Evolutionary conservation across 92 coral and sea anemone genomes (phyloP).

Genomic region (Parazoanthus swiftii): DNA sequence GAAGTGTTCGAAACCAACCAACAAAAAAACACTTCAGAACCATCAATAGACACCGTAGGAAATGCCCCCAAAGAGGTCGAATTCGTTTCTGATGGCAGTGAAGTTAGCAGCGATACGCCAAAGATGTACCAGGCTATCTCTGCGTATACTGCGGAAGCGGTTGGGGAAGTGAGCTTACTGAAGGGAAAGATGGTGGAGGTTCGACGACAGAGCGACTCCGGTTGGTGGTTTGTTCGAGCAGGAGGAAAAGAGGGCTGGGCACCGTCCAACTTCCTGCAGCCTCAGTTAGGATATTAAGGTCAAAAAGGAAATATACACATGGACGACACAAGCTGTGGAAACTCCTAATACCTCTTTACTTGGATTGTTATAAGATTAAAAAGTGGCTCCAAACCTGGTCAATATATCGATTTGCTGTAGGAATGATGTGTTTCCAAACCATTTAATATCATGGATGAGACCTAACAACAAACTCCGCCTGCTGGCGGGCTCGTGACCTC

Average conservation of each 20-base stretch:
- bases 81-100: not conserved
- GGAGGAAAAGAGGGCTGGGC: conserved; percentile 58
- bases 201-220: conserved; percentile 37
- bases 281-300: not conserved
- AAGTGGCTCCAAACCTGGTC: too few species aligned
- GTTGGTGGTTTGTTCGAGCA: conserved; percentile 58
- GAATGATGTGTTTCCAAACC: too few species aligned
- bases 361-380: too few species aligned
- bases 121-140: conserved; percentile 39
- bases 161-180: conserved; percentile 33
- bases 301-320: not conserved
- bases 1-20: not conserved
- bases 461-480: too few species aligned
- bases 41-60: not conserved
- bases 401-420: too few species aligned
- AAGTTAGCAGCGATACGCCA: not conserved
- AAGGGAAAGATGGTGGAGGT: conserved; percentile 43
- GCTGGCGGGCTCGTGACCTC: too few species aligned
- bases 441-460: too few species aligned
- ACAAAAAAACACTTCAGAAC: not conserved
- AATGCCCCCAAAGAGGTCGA: too few species aligned
- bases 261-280: conserved; percentile 45
- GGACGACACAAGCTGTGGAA: too few species aligned
- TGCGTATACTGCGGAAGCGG: conserved; percentile 36
- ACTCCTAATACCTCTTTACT: too few species aligned